phyloP scores from a whole-genome alignment of 1,140 invertebrate genomes.

The Drosophila orena region DNA sequence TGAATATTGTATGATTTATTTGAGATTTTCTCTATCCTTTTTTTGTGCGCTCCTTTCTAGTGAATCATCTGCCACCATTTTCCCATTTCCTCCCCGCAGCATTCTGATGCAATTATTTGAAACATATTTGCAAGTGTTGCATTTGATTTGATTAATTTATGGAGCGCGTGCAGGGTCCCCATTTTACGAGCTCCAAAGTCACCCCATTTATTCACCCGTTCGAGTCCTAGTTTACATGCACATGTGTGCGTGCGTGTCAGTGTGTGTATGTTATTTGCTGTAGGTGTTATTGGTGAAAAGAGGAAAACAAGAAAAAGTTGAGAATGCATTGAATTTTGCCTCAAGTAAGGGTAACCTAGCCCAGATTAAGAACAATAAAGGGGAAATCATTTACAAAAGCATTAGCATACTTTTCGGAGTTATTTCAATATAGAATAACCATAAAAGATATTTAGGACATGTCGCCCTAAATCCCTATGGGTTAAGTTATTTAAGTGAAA shows the following conservation, averaged over 20 bases:
- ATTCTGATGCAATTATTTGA: conserved; percentile 57
- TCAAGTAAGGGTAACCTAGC: conserved; percentile 10
- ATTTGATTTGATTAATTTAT: conserved; percentile 79
- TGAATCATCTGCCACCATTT: conserved; percentile 12
- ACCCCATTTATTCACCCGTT: neutral
- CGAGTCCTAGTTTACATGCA: conserved; percentile 22
- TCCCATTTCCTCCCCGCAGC: conserved; percentile 20
- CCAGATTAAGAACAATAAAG: conserved; percentile 9
- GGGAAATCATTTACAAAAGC: neutral
- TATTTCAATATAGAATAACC: neutral
- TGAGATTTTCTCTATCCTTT: conserved; percentile 50
- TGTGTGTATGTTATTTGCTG: conserved; percentile 63
- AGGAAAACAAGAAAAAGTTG: conserved; percentile 22
- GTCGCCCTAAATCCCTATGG: neutral
- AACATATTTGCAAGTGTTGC: conserved; percentile 69
- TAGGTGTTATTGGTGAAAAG: conserved; percentile 67
- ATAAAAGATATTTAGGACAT: neutral
- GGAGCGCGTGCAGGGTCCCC: conserved; percentile 44
- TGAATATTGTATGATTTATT: conserved; percentile 71
- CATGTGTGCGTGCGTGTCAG: conserved; percentile 15
- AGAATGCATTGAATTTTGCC: conserved; percentile 15
- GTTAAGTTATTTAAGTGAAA: conserved; percentile 6
- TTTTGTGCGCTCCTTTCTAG: conserved; percentile 28
- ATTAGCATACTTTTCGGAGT: conserved; percentile 13
- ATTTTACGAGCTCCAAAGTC: neutral